These are phyloP conservation scores for Neomonachus schauinslandi DNA, from an alignment of 2,113 vertebrate species.

Conservation along the genomic window DNA sequence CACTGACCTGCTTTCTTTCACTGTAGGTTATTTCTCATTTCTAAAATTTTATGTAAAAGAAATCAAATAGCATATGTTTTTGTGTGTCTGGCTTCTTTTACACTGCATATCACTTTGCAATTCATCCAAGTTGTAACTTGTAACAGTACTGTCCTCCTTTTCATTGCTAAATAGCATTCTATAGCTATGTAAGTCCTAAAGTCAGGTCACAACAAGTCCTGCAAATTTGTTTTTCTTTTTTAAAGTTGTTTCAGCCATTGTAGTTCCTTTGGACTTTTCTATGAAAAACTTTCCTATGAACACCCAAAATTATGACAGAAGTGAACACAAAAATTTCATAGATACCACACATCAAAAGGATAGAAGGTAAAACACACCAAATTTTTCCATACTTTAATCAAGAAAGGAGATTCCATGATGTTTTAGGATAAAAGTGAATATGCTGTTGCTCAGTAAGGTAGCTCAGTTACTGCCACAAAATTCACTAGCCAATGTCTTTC, in stretches of 20 bases:
- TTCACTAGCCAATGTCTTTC: background rate
- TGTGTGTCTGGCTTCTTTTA: background rate
- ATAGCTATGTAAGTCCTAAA: background rate
- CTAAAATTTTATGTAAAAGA: background rate
- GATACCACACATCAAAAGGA: background rate
- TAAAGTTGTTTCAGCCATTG: background rate
- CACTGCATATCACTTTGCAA: background rate
- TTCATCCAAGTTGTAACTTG: background rate
- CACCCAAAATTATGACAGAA: background rate
- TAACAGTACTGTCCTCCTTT: background rate
- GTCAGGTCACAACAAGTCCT: background rate
- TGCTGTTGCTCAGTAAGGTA: background rate
- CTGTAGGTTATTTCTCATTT: background rate
- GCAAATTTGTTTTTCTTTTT: background rate
- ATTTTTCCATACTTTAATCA: background rate
- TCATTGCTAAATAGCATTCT: background rate
- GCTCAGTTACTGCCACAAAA: background rate
- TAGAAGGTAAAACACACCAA: background rate
- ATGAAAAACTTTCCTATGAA: background rate
- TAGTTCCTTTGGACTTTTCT: background rate
- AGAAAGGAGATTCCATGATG: background rate
- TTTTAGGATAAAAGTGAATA: background rate
- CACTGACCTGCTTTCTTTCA: background rate
- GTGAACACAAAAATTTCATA: background rate
- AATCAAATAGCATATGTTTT: background rate